Base-by-base conservation (phyloP, 2,797 vertebrate genomes). In the Distichodus sexfasciatus region DNA sequence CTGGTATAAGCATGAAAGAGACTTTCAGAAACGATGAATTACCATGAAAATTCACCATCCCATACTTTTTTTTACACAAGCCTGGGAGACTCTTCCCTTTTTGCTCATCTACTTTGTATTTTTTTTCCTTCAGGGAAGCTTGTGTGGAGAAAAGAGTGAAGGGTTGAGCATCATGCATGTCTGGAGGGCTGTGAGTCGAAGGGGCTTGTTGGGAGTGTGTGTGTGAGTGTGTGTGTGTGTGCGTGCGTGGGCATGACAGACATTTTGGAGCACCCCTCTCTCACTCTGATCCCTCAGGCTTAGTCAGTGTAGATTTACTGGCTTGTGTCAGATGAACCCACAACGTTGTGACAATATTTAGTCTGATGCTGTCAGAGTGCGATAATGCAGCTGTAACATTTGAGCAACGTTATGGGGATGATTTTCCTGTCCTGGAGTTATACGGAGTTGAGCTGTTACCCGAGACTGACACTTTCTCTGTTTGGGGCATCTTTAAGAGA, bases 241-340 rank as follows among this genome's bases (percentile, higher is more conserved):
- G 38, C 53, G 40, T 65, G 40, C 61, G 14, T 60, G 60, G 35
- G 44, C 15, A n/a, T n/a, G n/a, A n/a, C n/a, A n/a, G n/a, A n/a
- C n/a, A n/a, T n/a, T n/a, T n/a, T n/a, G n/a, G n/a, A n/a, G n/a
- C n/a, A n/a, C n/a, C n/a, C n/a, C 40, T 55, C 4, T 21, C 24
- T 26, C n/a, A 72, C 74, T 79, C 81, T 88, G 84, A 88, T 87
- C 85, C 79, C 68, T 71, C 80, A 80, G 83, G 80, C 84, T 81
- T 66, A 59, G 81, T 72, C 40, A 21, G 60, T 17, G 28, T 78
- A 83, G 87, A 85, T 85, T 85, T 86, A 78, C 55, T 48, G 44
- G 28, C 61, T 17, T 59, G 76, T 63, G 62, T 72, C 69, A 79
- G 82, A 83, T 79, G 83, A 84, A 76, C 80, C 84, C 74, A 80